Percentiles rank a stretch among this genome's conserved stretches.
phyloP scores from a whole-genome alignment of 1,140 invertebrate genomes.

The Cyclina sinensis region DNA sequence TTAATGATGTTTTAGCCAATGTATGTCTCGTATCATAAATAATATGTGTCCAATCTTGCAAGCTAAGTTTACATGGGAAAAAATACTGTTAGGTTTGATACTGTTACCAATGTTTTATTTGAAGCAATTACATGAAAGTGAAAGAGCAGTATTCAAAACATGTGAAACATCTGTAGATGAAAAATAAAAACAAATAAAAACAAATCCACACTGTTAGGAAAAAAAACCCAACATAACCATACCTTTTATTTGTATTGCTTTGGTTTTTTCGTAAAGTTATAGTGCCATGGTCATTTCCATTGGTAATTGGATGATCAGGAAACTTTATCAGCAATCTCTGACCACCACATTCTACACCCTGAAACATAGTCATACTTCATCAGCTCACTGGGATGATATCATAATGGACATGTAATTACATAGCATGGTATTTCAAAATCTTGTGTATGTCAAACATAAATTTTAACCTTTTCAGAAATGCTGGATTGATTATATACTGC shows the following conservation, averaged over 20 bases:
- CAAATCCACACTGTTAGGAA: not conserved
- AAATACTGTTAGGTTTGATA: too few relatives aligned
- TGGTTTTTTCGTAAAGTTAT: conserved; percentile 80
- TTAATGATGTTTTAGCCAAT: too few relatives aligned
- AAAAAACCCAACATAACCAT: too few relatives aligned
- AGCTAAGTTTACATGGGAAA: too few relatives aligned
- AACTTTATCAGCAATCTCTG: conserved; percentile 87
- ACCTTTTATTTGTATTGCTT: conserved; percentile 63
- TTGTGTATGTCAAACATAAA: not conserved
- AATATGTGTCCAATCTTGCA: too few relatives aligned
- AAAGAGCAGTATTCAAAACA: not conserved
- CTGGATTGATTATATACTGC: too few relatives aligned
- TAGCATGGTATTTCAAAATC: not conserved
- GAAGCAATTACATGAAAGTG: too few relatives aligned
- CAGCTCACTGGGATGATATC: too few relatives aligned
- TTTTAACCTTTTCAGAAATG: too few relatives aligned
- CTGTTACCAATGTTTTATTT: too few relatives aligned
- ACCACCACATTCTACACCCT: conserved; percentile 86
- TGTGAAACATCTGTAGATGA: not conserved
- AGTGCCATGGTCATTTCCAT: conserved; percentile 76
- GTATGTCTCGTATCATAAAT: too few relatives aligned
- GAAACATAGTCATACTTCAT: conserved; percentile 34
- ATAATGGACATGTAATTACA: too few relatives aligned
- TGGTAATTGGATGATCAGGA: conserved; percentile 87
- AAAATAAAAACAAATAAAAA: not conserved